Percentiles rank a stretch among this genome's conserved stretches.
These are phyloP conservation scores for Tineola bisselliella DNA, from an alignment of 2,888 invertebrate species.

Conservation along the genomic window DNA sequence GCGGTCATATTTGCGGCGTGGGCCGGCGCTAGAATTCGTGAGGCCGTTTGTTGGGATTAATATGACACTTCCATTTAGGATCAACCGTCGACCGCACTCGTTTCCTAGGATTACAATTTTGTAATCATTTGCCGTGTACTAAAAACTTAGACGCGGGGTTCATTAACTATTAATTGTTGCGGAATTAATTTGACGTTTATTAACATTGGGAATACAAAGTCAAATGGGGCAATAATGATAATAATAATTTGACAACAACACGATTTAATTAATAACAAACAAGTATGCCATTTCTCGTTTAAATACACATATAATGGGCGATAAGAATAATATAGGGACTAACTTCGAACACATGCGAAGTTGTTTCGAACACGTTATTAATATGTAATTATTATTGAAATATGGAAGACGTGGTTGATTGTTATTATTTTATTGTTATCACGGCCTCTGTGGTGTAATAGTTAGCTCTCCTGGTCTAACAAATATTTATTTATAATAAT, in stretches of 20 bases:
- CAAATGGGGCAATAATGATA: slow-evolving; percentile 1
- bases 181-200: neutral
- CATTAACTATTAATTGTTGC: neutral
- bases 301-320: neutral
- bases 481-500: too few species aligned
- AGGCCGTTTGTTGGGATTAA: slow-evolving; percentile 32
- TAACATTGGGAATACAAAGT: neutral
- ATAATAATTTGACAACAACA: neutral
- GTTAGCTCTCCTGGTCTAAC: too few species aligned
- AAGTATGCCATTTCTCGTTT: neutral
- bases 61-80: slow-evolving; percentile 30
- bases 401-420: neutral
- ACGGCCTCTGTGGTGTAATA: too few species aligned
- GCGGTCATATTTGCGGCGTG: slow-evolving; percentile 1
- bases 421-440: too few species aligned
- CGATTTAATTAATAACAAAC: neutral
- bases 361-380: neutral
- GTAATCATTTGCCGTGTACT: neutral
- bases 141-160: neutral
- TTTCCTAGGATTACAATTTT: neutral
- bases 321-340: neutral
- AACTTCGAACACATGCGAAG: neutral
- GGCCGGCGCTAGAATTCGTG: neutral
- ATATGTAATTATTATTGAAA: neutral
- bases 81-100: slow-evolving; percentile 21